Evolutionary conservation across 2,888 invertebrate species (phyloP), one percentile per base, ranked within the genome.

Genomic region (Eremobia ochroleuca): DNA sequence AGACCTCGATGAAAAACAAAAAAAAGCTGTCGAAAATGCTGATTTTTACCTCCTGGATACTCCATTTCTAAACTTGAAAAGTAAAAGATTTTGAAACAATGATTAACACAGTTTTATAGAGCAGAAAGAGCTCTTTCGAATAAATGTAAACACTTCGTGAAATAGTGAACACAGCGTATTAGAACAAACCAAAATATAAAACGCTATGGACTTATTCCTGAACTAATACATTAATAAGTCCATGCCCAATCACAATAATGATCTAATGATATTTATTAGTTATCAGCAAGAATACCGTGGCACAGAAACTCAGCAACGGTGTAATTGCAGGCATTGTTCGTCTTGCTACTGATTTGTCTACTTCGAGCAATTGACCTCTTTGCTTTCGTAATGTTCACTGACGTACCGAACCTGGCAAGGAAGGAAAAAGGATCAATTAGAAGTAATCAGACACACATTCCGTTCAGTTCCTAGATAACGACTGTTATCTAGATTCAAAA

Each of bases 241-340:
- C 58, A 64, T 76, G 70, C 34, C 68, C 61, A 65, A 37, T 81
- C 81, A 86, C 82, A 87, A 85, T 88, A 78, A 82, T 78, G 81
- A 77, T 70, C 79, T 85, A 88, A 88, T 84, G 83, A 85, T 85
- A 86, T 82, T 86, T 81, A 86, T 76, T 73, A 88, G 65, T 76
- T 82, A 89, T 82, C 76, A 85, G 81, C 88, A 87, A 89, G 85
- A 85, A 88, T 88, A 67, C 70, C 77, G 77, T 74, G 85, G 74
- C 87, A 87, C 77, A 88, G 81, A 89, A 88, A 85, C 81, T 75
- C 64, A 80, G 40, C 76, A 73, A 62, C 76, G 64, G 67, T 65
- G 76, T 90, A 90, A 90, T 90, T 88, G 69, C 88, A 67, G 77
- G 81, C 82, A 90, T 90, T 87, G 82, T 78, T 82, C 67, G 66